Base-by-base conservation (phyloP, 2,113 vertebrate species). In the Oceanodroma tethys region DNA sequence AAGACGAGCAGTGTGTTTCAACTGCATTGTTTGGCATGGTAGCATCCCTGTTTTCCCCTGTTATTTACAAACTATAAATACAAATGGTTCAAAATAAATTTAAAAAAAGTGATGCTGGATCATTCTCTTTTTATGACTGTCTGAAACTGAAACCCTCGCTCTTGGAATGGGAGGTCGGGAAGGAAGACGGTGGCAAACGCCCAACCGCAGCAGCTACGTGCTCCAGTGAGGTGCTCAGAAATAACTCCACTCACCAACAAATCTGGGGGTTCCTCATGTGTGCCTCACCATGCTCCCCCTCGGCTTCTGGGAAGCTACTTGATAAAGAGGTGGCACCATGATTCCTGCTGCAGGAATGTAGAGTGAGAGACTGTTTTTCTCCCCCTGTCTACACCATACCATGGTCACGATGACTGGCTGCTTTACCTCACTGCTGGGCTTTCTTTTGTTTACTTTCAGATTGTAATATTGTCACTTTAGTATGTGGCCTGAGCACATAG, bases 351-450 rank as follows among this genome's bases (percentile, higher is more conserved):
- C 52, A 47, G 47, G 52, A 66, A 22, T n/a, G 34, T 19, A n/a
- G 23, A 47, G 38, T 3, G n/a, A 70, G 32, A 85, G 36, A 25
- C 12, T 30, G 5, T 4, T 86, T 63, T 81, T 68, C 29, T 88
- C 38, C 48, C 34, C 42, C 6, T 29, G 9, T 42, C 59, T 56
- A 7, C 6, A 12, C 15, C 10, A 27, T 6, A 60, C 22, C 30
- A 34, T 42, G n/a, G 29, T 43, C 34, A 68, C 0, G 6, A 52
- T 0, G 1, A 62, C 13, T 2, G 1, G 8, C n/a, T 63, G 36
- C 68, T 93, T 91, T 65, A 83, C 21, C 45, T 83, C 27, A 53
- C 47, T 52, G 20, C 10, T 5, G 11, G 30, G 8, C 30, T 48
- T 63, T 13, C 0, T 59, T 87, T 78, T 66, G 20, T 47, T 76